Conservation (phyloP, 2,113 vertebrate genomes). For the Stegastes partitus region DNA sequence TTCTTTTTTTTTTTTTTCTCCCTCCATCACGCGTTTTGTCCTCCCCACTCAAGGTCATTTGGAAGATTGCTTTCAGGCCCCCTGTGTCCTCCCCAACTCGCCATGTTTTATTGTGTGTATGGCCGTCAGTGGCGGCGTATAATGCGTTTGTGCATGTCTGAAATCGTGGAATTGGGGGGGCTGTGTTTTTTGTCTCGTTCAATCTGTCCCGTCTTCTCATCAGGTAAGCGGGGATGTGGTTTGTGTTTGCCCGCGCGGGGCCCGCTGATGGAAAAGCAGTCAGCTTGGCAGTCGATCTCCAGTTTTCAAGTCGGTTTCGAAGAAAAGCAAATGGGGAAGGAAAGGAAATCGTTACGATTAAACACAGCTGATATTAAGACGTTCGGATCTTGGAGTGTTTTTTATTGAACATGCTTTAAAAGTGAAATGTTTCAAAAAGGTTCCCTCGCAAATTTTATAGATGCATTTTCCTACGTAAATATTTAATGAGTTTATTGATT, state of each 20-base stretch:
- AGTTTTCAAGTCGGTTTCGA: slow-evolving; percentile 32
- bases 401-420: slow-evolving; percentile 36
- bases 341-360: slow-evolving; percentile 52
- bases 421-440: slow-evolving; percentile 47
- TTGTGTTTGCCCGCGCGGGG: neutral
- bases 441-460: slow-evolving; percentile 30
- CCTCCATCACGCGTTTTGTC: slow-evolving; percentile 68
- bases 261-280: slow-evolving; percentile 50
- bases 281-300: slow-evolving; percentile 43
- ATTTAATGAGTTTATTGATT: slow-evolving; percentile 70
- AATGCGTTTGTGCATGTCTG: slow-evolving; percentile 52
- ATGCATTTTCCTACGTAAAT: slow-evolving; percentile 67
- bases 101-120: slow-evolving; percentile 68
- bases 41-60: slow-evolving; percentile 79
- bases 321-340: slow-evolving; percentile 32
- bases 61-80: slow-evolving; percentile 83
- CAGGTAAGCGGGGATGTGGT: slow-evolving; percentile 30
- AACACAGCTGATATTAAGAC: slow-evolving; percentile 40
- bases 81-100: slow-evolving; percentile 70
- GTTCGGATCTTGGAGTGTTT: neutral
- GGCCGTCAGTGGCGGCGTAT: slow-evolving; percentile 49
- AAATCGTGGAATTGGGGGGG: slow-evolving; percentile 26
- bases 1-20: slow-evolving; percentile 26
- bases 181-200: slow-evolving; percentile 44
- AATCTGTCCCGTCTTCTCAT: slow-evolving; percentile 53